Evolutionary conservation across 2,888 invertebrate species (phyloP).

Genomic region (Torymus aiolomorphi): DNA sequence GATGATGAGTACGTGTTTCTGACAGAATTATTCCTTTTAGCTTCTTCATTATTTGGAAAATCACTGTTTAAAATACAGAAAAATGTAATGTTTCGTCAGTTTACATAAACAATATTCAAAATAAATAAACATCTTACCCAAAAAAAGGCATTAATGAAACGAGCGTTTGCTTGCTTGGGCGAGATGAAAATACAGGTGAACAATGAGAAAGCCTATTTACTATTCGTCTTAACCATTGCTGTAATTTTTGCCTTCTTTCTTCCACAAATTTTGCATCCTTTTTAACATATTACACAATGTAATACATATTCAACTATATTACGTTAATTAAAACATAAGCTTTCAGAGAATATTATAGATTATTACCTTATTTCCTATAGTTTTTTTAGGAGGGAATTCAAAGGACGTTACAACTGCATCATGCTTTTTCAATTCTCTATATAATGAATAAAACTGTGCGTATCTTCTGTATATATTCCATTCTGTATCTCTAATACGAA

Average conservation of each 20-base stretch:
- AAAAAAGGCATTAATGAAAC: constrained; percentile 91
- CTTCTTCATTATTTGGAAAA: constrained; percentile 69
- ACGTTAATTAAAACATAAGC: too few species aligned
- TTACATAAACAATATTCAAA: background rate
- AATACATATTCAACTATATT: too few species aligned
- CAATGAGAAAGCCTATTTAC: constrained; percentile 82
- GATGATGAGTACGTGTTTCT: constrained; percentile 72
- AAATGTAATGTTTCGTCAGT: background rate
- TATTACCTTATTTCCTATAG: constrained; percentile 90
- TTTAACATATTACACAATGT: background rate
- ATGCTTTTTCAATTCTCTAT: constrained; percentile 88
- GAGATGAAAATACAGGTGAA: constrained; percentile 86
- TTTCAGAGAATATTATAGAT: background rate
- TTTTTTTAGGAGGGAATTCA: constrained; percentile 96
- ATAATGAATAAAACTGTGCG: constrained; percentile 92
- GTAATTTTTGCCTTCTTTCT: constrained; percentile 88
- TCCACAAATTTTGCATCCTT: constrained; percentile 91
- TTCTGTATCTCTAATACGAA: constrained; percentile 90
- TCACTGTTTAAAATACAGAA: constrained; percentile 66
- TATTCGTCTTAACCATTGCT: constrained; percentile 90
- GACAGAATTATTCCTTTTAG: constrained; percentile 68
- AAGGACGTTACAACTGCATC: constrained; percentile 87
- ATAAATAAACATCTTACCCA: constrained; percentile 78
- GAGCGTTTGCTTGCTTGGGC: constrained; percentile 86
- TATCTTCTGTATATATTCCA: constrained; percentile 98